Conservation (phyloP, 2,113 vertebrate species). For the Sitta europaea region DNA sequence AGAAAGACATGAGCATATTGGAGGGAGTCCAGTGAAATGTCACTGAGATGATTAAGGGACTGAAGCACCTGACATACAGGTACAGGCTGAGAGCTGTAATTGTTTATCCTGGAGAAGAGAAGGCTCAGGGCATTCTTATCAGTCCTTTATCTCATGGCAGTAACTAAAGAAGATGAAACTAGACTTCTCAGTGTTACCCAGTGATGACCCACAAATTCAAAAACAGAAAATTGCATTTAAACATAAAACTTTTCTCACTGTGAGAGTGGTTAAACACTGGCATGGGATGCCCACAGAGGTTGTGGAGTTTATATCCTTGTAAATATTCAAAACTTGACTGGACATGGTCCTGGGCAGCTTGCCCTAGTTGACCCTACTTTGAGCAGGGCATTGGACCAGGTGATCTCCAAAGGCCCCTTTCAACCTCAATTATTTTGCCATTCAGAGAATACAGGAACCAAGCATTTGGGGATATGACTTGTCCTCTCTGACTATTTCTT, state of each 20-base stretch:
- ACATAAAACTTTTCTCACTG: not conserved
- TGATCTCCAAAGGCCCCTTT: too few relatives aligned
- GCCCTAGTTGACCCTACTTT: too few relatives aligned
- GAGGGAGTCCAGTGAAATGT: not conserved
- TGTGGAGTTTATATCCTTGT: not conserved
- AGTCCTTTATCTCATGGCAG: not conserved
- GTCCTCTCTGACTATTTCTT: not conserved
- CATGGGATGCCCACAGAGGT: not conserved
- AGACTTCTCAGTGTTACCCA: not conserved
- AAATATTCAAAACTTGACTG: not conserved
- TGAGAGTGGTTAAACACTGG: not conserved
- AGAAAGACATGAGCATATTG: not conserved
- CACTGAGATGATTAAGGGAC: not conserved
- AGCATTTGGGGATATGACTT: not conserved
- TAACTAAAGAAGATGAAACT: not conserved
- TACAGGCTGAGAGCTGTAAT: not conserved
- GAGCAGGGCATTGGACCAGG: too few relatives aligned
- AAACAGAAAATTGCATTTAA: not conserved
- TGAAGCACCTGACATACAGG: not conserved
- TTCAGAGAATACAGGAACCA: not conserved
- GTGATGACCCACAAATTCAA: not conserved
- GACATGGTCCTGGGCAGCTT: too few relatives aligned
- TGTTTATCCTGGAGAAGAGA: not conserved
- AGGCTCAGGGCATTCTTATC: not conserved
- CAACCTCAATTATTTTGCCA: too few relatives aligned